A percentile compares a stretch with the other conserved stretches of the same genome.
These are phyloP conservation scores for Charaxes varanes DNA, from an alignment of 1,140 invertebrate genomes.

Conservation along the genomic window DNA sequence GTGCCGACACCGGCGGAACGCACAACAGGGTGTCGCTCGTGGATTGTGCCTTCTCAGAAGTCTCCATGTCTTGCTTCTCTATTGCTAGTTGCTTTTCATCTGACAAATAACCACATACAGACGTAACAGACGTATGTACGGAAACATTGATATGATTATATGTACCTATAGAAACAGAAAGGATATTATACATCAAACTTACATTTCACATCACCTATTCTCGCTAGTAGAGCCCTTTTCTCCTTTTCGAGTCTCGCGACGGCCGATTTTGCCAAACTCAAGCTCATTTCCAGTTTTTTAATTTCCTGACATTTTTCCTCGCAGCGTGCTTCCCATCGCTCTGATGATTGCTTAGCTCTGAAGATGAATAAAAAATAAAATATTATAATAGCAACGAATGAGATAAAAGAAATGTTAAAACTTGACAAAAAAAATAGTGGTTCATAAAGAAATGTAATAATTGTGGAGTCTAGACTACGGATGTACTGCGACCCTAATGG, in stretches of 20 bases:
- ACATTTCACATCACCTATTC: conserved; percentile 54
- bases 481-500: too few species aligned
- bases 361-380: too few species aligned
- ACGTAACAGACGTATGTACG: neutral
- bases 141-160: neutral
- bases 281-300: conserved; percentile 50
- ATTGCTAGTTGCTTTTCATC: conserved; percentile 36
- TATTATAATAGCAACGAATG: too few species aligned
- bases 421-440: too few species aligned
- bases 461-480: too few species aligned
- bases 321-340: conserved; percentile 59
- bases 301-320: conserved; percentile 65
- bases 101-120: conserved; percentile 14
- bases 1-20: conserved; percentile 32
- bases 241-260: conserved; percentile 58
- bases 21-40: conserved; percentile 19
- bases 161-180: neutral
- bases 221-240: conserved; percentile 48
- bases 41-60: conserved; percentile 35
- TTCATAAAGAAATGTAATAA: too few species aligned
- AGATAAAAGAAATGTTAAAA: too few species aligned
- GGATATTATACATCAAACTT: conserved; percentile 7
- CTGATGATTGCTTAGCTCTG: conserved; percentile 64
- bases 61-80: conserved; percentile 52
- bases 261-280: conserved; percentile 47